phyloP scores from a whole-genome alignment of 92 coral and sea anemone genomes.

The Metridium senile region DNA sequence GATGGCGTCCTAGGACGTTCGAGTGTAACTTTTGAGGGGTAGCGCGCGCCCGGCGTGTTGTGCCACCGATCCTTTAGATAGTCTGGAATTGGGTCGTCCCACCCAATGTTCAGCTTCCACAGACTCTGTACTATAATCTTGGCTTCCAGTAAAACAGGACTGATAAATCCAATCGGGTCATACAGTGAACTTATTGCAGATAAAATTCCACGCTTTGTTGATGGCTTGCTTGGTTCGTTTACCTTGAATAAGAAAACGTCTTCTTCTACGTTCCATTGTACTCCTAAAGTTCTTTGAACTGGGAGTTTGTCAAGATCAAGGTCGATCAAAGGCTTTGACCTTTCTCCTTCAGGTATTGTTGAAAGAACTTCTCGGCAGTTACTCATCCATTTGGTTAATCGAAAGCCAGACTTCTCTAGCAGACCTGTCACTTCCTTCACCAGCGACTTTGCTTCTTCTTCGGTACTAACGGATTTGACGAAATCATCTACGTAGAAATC shows the following conservation, averaged over 20 bases:
- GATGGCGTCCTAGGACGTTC: no score
- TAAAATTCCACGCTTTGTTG: constrained; percentile 49
- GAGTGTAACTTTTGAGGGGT: no score
- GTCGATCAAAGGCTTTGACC: constrained; percentile 40
- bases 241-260: constrained; percentile 51
- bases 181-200: constrained; percentile 43
- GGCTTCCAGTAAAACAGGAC: constrained; percentile 55
- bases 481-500: constrained; percentile 67
- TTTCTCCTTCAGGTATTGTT: constrained; percentile 38
- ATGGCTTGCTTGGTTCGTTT: constrained; percentile 15
- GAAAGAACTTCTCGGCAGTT: constrained; percentile 43
- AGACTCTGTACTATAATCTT: constrained; percentile 49
- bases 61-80: constrained; percentile 52
- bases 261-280: constrained; percentile 60
- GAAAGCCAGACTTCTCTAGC: constrained; percentile 45
- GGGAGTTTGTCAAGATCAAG: constrained; percentile 57
- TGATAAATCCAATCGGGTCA: constrained; percentile 49
- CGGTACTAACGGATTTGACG: constrained; percentile 53
- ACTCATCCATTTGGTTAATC: constrained; percentile 53
- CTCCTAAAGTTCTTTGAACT: constrained; percentile 56
- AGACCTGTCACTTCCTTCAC: constrained; percentile 39
- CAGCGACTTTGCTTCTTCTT: constrained; percentile 26
- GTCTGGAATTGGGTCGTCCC: no score
- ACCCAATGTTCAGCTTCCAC: constrained; percentile 29
- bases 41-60: no score